Evolutionary conservation across 2,888 invertebrate genomes (phyloP).

Genomic region (Octonoba sinensis): DNA sequence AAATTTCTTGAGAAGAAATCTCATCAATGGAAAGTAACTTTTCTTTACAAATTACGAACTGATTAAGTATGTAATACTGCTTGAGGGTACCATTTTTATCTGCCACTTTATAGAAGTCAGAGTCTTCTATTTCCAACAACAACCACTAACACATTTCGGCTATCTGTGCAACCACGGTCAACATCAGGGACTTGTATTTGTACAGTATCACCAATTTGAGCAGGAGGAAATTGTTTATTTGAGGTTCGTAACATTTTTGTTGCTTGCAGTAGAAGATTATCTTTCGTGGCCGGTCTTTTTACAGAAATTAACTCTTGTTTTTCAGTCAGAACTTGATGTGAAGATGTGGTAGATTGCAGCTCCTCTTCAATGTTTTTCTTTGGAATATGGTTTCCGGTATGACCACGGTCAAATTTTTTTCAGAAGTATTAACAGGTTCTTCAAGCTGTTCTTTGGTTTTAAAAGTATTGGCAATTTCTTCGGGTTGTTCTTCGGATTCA

Average conservation of each 20-base stretch:
- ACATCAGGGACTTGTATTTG: no score
- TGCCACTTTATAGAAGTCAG: conserved; percentile 39
- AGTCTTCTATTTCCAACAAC: conserved; percentile 40
- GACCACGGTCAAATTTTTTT: conserved; percentile 41
- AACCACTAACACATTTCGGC: conserved; percentile 35
- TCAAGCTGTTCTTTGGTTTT: no score
- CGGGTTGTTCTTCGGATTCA: conserved; percentile 34
- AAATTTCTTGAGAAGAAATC: conserved; percentile 53
- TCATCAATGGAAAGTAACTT: conserved; percentile 51
- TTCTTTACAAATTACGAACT: no score
- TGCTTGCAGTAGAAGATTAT: conserved; percentile 44
- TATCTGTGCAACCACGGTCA: conserved; percentile 42
- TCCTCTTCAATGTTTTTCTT: conserved; percentile 47
- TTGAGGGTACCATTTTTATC: conserved; percentile 42
- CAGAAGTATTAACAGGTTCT: conserved; percentile 26
- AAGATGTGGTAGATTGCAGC: conserved; percentile 38
- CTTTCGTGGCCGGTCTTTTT: conserved; percentile 42
- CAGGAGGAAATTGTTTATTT: conserved; percentile 37
- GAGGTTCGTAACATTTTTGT: conserved; percentile 49
- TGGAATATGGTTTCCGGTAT: conserved; percentile 41
- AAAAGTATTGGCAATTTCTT: no score
- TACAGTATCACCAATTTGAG: no score
- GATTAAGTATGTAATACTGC: conserved; percentile 49
- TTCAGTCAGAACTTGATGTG: conserved; percentile 45
- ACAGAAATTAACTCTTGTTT: conserved; percentile 45